Evolutionary conservation across 2,797 vertebrate species (phyloP).

Genomic region (Amazonetta brasiliensis): DNA sequence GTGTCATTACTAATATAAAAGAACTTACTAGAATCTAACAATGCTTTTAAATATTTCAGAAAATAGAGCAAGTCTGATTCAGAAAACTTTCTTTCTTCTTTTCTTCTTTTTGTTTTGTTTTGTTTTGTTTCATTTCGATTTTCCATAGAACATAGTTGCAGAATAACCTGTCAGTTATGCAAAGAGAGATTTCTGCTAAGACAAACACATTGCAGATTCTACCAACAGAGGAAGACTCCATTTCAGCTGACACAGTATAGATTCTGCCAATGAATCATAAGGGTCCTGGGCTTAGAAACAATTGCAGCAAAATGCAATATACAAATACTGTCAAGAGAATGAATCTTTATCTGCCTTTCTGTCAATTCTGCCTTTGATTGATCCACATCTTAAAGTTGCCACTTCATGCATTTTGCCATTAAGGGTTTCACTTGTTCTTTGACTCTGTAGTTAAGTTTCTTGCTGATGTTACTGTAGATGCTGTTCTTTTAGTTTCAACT

Average conservation of each 20-base stretch:
- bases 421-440: slow-evolving; percentile 42
- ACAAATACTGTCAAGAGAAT: background rate
- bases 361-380: slow-evolving; percentile 46
- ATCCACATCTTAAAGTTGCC: slow-evolving; percentile 26
- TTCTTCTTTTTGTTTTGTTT: too few relatives aligned
- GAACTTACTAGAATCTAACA: background rate
- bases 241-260: slow-evolving; percentile 22
- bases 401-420: slow-evolving; percentile 32
- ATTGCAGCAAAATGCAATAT: background rate
- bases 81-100: background rate
- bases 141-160: background rate
- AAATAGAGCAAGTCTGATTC: background rate
- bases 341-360: slow-evolving; percentile 33
- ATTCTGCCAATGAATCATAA: slow-evolving; percentile 15
- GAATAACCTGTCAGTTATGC: background rate
- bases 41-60: background rate
- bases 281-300: background rate
- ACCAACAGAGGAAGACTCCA: background rate
- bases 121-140: background rate
- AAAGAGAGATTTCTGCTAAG: background rate
- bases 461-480: slow-evolving; percentile 13
- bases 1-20: background rate
- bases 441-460: slow-evolving; percentile 13
- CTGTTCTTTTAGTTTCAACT: background rate
- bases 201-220: background rate